phyloP scores from a whole-genome alignment of 1,140 invertebrate species.

The Pseudomyrmex dendroicus region DNA sequence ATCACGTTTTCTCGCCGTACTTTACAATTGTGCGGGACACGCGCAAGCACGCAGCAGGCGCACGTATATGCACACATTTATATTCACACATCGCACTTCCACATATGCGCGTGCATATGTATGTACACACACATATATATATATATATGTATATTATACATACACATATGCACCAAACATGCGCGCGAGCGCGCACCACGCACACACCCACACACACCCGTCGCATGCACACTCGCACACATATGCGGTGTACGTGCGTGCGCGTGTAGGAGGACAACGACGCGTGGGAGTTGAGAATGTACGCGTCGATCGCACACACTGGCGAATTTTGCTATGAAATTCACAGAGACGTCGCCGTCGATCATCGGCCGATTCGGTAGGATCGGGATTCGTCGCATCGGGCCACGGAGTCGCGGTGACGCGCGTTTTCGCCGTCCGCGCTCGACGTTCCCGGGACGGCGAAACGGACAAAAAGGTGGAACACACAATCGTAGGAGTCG shows the following conservation, averaged over 20 bases:
- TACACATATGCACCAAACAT: neutral
- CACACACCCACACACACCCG: neutral
- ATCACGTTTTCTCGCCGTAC: constrained; percentile 12
- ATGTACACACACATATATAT: no score
- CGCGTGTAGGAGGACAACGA: constrained; percentile 55
- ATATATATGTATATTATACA: neutral
- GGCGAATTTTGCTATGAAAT: constrained; percentile 50
- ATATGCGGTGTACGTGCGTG: no score
- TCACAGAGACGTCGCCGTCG: neutral
- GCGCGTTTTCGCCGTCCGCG: no score
- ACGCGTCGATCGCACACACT: constrained; percentile 55
- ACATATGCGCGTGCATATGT: no score
- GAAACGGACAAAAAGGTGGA: constrained; percentile 25
- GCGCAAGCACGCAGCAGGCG: neutral
- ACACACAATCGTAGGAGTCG: constrained; percentile 56
- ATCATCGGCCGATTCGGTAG: neutral
- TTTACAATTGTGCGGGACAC: constrained; percentile 1
- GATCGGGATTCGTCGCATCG: neutral
- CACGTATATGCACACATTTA: neutral
- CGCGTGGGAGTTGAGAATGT: constrained; percentile 75
- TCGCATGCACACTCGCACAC: neutral
- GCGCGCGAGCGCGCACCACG: neutral
- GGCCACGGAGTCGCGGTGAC: neutral
- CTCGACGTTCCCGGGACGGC: no score
- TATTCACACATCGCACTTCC: neutral